phyloP scores from a whole-genome alignment of 2,113 vertebrate species.

The Atlantisia rogersi region DNA sequence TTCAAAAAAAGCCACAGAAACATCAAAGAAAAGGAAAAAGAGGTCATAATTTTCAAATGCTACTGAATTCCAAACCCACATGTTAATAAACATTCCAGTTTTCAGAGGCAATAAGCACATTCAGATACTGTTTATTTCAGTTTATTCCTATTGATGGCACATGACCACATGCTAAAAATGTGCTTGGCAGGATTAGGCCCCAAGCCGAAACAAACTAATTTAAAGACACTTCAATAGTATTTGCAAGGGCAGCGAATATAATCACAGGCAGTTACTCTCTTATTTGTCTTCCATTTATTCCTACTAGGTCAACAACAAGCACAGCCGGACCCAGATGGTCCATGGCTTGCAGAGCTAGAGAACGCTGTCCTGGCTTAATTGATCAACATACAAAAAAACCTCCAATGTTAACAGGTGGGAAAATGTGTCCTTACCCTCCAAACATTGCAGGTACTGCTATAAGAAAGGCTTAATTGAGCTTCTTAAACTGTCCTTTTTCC shows the following conservation, averaged over 20 bases:
- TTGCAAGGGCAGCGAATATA: slow-evolving; percentile 16
- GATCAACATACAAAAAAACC: background rate
- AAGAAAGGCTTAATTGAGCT: background rate
- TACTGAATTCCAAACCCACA: background rate
- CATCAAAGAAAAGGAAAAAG: background rate
- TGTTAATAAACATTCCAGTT: background rate
- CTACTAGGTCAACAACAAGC: background rate
- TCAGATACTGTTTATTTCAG: slow-evolving; percentile 3
- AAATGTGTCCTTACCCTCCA: background rate
- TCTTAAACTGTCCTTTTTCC: background rate
- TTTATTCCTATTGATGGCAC: background rate
- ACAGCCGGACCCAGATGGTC: background rate
- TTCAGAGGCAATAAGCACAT: background rate
- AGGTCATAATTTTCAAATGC: background rate
- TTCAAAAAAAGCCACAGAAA: background rate
- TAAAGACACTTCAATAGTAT: slow-evolving; percentile 12
- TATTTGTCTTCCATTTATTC: slow-evolving; percentile 22
- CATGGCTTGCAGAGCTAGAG: background rate
- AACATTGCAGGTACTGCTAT: background rate
- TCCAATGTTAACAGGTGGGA: background rate
- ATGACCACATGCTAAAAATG: slow-evolving; percentile 18
- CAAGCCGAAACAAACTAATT: background rate
- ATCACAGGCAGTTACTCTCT: background rate
- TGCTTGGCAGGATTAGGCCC: slow-evolving; percentile 16
- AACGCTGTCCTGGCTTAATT: background rate